Conservation (phyloP, 2,888 invertebrate genomes). For the Sipha maydis region DNA sequence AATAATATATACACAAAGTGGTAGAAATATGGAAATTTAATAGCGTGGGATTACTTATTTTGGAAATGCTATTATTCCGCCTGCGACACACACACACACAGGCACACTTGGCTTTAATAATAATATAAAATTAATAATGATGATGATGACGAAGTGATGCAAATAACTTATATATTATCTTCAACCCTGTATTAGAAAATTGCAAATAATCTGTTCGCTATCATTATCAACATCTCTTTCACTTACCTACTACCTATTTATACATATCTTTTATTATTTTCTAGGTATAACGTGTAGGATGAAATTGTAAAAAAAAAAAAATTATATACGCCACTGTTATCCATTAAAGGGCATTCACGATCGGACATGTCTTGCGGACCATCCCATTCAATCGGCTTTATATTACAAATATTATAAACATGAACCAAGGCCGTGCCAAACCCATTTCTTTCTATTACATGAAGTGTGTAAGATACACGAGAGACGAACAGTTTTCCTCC, state of each 20-base stretch:
- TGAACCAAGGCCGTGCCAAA: slow-evolving; percentile 45
- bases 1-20: slow-evolving; percentile 44
- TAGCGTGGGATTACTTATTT: slow-evolving; percentile 59
- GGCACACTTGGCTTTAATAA: not conserved
- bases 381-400: slow-evolving; percentile 43
- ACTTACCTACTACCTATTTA: not conserved
- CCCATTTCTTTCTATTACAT: slow-evolving; percentile 29
- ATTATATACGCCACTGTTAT: slow-evolving; percentile 29
- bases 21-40: slow-evolving; percentile 58
- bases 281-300: slow-evolving; percentile 23
- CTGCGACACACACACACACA: slow-evolving; percentile 1
- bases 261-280: not conserved
- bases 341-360: slow-evolving; percentile 58
- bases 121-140: slow-evolving; percentile 23
- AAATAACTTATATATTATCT: slow-evolving; percentile 4
- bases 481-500: slow-evolving; percentile 27
- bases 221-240: not conserved
- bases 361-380: slow-evolving; percentile 58
- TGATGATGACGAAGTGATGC: not conserved
- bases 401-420: slow-evolving; percentile 26
- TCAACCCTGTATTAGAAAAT: slow-evolving; percentile 12
- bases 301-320: slow-evolving; percentile 35
- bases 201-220: not conserved
- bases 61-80: slow-evolving; percentile 56
- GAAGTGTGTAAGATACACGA: slow-evolving; percentile 2